Percentiles rank a stretch among this genome's conserved stretches.
Conservation (phyloP, 1,140 invertebrate species). For the Magallana angulata region DNA sequence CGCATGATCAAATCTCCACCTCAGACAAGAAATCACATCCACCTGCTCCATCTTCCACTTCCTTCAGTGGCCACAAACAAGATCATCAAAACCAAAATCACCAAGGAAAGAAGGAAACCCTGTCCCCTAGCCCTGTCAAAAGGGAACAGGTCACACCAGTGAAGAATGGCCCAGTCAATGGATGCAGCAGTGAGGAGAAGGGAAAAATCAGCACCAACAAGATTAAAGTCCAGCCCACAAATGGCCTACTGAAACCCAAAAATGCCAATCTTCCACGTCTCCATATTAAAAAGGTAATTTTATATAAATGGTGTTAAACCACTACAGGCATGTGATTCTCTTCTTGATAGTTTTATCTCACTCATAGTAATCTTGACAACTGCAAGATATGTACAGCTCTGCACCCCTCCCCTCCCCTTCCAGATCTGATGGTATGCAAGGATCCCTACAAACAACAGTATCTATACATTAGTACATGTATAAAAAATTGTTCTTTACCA, state of each 20-base stretch:
- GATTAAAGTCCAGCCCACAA: neutral
- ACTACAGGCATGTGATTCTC: too few relatives aligned
- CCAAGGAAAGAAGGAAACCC: neutral
- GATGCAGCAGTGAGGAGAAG: neutral
- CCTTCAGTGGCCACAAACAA: neutral
- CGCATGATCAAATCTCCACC: neutral
- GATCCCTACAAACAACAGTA: too few relatives aligned
- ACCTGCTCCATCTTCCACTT: neutral
- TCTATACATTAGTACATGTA: too few relatives aligned
- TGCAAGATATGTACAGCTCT: too few relatives aligned
- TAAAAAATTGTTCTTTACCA: too few relatives aligned
- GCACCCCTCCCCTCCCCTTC: too few relatives aligned
- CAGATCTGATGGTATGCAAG: too few relatives aligned
- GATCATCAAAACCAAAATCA: neutral
- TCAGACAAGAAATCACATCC: neutral
- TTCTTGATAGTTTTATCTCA: too few relatives aligned
- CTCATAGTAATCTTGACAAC: too few relatives aligned
- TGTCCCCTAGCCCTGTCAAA: neutral
- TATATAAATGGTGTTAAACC: too few relatives aligned
- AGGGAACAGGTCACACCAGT: neutral
- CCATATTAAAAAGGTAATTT: neutral
- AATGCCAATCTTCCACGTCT: slow-evolving; percentile 2
- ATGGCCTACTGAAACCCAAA: slow-evolving; percentile 6
- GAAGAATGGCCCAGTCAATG: slow-evolving; percentile 22
- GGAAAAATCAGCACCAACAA: neutral